A percentile compares a stretch with the other conserved stretches of the same genome.
Evolutionary conservation across 2,888 invertebrate species (phyloP).

Genomic region (Eulithis testata): DNA sequence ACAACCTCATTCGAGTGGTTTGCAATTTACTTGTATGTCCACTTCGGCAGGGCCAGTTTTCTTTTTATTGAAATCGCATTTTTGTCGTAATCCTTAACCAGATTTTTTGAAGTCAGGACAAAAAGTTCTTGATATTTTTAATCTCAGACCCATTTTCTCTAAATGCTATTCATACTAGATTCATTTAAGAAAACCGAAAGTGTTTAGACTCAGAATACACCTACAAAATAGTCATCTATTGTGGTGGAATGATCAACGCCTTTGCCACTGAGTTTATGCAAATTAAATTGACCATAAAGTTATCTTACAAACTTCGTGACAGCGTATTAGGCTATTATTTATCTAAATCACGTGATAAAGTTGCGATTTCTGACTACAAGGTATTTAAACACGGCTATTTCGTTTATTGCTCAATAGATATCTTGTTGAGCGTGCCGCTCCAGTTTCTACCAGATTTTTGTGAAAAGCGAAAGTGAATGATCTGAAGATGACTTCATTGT

Average conservation of each 20-base stretch:
- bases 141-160: too few species aligned
- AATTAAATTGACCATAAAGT: conserved; percentile 32
- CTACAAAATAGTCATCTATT: background rate
- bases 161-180: too few species aligned
- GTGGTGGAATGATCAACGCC: conserved; percentile 5
- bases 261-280: conserved; percentile 22
- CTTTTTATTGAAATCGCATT: conserved; percentile 1
- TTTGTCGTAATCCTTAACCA: background rate
- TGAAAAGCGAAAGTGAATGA: conserved; percentile 36
- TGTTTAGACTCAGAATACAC: background rate
- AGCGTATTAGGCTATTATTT: conserved; percentile 22
- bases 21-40: conserved; percentile 21
- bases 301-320: conserved; percentile 20
- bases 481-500: conserved; percentile 17
- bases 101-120: too few species aligned
- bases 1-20: conserved; percentile 39
- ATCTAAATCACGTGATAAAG: conserved; percentile 28
- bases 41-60: background rate
- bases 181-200: background rate
- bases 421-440: conserved; percentile 18
- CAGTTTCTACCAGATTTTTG: conserved; percentile 25
- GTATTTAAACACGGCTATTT: conserved; percentile 25
- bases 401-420: conserved; percentile 27
- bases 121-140: too few species aligned
- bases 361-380: conserved; percentile 17